phyloP scores from a whole-genome alignment of 2,113 vertebrate genomes.

The Mesoclemmys tuberculata region DNA sequence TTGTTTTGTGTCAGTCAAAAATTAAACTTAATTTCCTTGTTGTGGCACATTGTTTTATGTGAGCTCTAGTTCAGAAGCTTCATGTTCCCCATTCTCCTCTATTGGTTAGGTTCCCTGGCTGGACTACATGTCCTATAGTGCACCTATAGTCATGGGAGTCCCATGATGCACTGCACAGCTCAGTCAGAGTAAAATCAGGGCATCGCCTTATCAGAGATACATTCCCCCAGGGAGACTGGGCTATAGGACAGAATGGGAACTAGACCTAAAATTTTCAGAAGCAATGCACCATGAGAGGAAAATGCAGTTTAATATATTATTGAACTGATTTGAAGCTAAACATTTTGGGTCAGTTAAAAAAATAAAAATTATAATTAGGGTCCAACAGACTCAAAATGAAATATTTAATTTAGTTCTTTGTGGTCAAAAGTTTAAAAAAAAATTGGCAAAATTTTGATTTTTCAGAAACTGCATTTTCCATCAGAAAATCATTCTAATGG shows the following conservation, averaged over 20 bases:
- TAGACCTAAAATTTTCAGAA: not conserved
- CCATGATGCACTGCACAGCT: not conserved
- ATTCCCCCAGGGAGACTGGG: not conserved
- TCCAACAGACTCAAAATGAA: not conserved
- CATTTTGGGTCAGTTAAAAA: no score
- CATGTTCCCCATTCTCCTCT: no score
- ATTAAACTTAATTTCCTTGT: not conserved
- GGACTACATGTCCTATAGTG: fast-evolving
- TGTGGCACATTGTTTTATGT: no score
- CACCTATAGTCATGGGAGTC: fast-evolving
- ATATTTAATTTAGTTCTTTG: not conserved
- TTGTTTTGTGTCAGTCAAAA: not conserved
- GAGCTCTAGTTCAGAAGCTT: no score
- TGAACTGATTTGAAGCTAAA: not conserved
- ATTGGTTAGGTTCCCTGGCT: no score
- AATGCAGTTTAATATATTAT: not conserved
- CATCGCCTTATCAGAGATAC: fast-evolving
- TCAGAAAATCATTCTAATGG: not conserved
- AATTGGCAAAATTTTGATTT: not conserved
- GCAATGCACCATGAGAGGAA: not conserved
- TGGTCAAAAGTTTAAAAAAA: no score
- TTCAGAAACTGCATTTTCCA: not conserved
- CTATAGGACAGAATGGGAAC: not conserved
- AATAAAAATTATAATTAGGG: no score
- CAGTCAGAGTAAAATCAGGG: fast-evolving